These are phyloP conservation scores for Tragelaphus buxtoni DNA, from an alignment of 2,113 vertebrate genomes.

Conservation along the genomic window DNA sequence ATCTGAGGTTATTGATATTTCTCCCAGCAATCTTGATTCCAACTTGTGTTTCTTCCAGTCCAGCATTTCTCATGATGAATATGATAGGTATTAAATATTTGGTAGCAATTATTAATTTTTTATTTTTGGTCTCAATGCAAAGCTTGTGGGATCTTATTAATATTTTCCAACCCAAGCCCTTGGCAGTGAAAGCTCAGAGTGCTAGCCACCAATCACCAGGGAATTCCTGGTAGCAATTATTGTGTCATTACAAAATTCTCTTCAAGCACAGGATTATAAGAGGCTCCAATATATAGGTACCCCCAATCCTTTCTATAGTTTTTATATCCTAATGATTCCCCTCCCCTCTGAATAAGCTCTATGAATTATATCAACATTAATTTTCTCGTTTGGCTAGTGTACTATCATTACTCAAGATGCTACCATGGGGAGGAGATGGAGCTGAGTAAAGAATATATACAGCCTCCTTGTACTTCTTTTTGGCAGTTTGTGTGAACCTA, in stretches of 20 bases:
- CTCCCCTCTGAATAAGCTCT: neutral
- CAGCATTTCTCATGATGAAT: neutral
- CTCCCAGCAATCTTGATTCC: too few relatives aligned
- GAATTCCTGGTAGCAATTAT: neutral
- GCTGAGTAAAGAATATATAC: neutral
- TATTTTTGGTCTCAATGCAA: neutral
- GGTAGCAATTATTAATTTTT: neutral
- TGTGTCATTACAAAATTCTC: neutral
- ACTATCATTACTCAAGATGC: neutral
- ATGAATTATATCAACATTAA: neutral
- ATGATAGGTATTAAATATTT: neutral
- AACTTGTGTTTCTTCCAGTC: too few relatives aligned
- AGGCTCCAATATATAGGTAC: neutral
- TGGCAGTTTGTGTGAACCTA: neutral
- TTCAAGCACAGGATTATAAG: neutral
- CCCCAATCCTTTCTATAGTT: neutral
- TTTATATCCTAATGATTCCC: neutral
- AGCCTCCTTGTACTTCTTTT: neutral
- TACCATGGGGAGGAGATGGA: neutral
- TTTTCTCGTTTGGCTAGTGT: neutral
- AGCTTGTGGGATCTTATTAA: neutral
- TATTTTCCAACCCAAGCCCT: neutral
- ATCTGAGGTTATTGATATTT: too few relatives aligned
- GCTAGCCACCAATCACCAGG: neutral
- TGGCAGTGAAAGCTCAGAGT: neutral